Conservation (phyloP, 2,888 invertebrate species). For the Melikaiella ostensackeni region DNA sequence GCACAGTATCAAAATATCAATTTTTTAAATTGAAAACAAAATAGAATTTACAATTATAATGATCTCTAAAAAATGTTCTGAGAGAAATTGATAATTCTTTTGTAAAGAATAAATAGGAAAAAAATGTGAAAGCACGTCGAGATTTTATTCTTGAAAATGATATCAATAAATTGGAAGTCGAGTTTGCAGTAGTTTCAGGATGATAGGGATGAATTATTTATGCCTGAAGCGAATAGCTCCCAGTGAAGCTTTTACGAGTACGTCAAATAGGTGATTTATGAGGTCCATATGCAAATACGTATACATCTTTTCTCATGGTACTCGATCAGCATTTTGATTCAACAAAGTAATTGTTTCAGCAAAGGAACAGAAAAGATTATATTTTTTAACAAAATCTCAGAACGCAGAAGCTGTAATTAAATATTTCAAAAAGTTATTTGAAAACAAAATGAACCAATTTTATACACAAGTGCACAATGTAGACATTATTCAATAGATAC, state of each 20-base stretch:
- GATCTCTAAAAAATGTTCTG: too few species aligned
- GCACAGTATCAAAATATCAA: too few species aligned
- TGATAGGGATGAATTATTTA: constrained; percentile 32
- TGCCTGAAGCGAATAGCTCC: constrained; percentile 14
- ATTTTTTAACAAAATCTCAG: background rate
- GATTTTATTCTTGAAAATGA: background rate
- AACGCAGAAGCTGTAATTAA: too few species aligned
- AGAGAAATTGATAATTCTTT: too few species aligned
- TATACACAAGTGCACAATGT: too few species aligned
- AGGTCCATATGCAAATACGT: constrained; percentile 28
- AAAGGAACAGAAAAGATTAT: background rate
- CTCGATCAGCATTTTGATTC: constrained; percentile 22
- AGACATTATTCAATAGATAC: too few species aligned
- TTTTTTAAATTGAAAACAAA: too few species aligned
- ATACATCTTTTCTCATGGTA: constrained; percentile 5
- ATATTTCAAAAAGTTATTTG: background rate
- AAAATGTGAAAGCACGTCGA: background rate
- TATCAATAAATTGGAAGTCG: constrained; percentile 19
- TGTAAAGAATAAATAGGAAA: background rate
- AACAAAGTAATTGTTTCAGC: constrained; percentile 21
- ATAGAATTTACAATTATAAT: too few species aligned
- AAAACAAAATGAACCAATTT: too few species aligned
- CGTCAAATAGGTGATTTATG: constrained; percentile 26
- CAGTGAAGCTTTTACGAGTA: constrained; percentile 12
- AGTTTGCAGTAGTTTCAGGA: constrained; percentile 19